These are phyloP conservation scores for Pelodytes ibericus DNA, from an alignment of 2,797 vertebrate species.

Conservation along the genomic window DNA sequence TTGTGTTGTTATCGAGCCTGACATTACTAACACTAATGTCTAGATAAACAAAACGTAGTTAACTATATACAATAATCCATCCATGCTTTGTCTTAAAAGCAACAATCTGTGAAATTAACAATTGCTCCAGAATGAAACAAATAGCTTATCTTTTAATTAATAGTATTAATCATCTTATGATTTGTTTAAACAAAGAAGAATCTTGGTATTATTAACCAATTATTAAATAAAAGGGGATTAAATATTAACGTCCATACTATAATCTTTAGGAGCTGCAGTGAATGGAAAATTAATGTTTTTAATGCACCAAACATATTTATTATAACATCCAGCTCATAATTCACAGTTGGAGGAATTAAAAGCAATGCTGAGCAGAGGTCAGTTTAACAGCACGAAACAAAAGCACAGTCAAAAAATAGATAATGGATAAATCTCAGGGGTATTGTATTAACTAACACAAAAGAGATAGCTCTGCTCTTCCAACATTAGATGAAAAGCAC, in stretches of 20 bases:
- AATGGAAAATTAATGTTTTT: slow-evolving; percentile 17
- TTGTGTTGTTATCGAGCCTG: no score
- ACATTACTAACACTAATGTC: no score
- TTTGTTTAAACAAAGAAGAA: neutral
- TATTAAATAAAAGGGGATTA: neutral
- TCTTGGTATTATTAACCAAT: slow-evolving; percentile 7
- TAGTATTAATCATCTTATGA: neutral
- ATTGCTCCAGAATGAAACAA: no score
- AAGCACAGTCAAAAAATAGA: slow-evolving; percentile 40
- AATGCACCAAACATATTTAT: slow-evolving; percentile 22
- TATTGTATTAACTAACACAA: slow-evolving; percentile 31
- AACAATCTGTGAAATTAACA: no score
- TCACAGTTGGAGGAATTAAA: slow-evolving; percentile 31
- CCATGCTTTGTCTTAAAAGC: no score
- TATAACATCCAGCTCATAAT: slow-evolving; percentile 14
- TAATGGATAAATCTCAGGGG: slow-evolving; percentile 28
- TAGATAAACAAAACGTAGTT: no score
- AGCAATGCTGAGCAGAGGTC: slow-evolving; percentile 17
- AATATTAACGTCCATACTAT: slow-evolving; percentile 8
- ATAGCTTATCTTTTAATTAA: no score
- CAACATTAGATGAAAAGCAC: slow-evolving; percentile 8
- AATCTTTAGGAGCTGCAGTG: neutral
- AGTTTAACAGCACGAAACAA: slow-evolving; percentile 33
- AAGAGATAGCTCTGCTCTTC: slow-evolving; percentile 12
- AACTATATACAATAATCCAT: no score